A percentile compares a stretch with the other conserved stretches of the same genome.
phyloP scores from a whole-genome alignment of 2,113 vertebrate genomes.

The Actenoides lindsayi region DNA sequence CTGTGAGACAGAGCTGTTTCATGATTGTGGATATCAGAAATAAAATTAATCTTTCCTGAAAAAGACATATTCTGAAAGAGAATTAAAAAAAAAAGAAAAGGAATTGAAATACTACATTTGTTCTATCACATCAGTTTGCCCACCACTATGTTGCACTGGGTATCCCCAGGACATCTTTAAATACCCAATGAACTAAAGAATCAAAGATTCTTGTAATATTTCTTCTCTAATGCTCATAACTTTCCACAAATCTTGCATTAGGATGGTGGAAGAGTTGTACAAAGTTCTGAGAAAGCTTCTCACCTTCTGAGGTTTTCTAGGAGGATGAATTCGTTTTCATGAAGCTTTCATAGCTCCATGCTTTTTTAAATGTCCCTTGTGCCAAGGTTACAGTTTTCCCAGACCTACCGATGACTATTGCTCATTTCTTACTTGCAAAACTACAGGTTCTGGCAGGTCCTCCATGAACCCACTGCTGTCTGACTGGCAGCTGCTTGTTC shows the following conservation, averaged over 20 bases:
- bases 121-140: background rate
- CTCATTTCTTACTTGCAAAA: slow-evolving; percentile 53
- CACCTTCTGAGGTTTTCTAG: background rate
- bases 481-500: slow-evolving; percentile 83
- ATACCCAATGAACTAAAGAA: background rate
- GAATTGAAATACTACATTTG: background rate
- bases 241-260: background rate
- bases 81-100: background rate
- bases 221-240: background rate
- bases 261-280: background rate
- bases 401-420: background rate
- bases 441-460: slow-evolving; percentile 68
- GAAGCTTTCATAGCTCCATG: background rate
- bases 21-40: background rate
- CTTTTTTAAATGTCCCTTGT: background rate
- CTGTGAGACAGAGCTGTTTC: background rate
- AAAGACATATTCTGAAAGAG: slow-evolving; percentile 17
- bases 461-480: slow-evolving; percentile 86
- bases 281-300: background rate
- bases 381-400: background rate
- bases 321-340: background rate
- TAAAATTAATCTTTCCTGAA: background rate
- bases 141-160: background rate
- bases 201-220: background rate
- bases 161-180: background rate